Conservation (phyloP, 2,797 vertebrate species). For the Ctenopoma kingsleyae region DNA sequence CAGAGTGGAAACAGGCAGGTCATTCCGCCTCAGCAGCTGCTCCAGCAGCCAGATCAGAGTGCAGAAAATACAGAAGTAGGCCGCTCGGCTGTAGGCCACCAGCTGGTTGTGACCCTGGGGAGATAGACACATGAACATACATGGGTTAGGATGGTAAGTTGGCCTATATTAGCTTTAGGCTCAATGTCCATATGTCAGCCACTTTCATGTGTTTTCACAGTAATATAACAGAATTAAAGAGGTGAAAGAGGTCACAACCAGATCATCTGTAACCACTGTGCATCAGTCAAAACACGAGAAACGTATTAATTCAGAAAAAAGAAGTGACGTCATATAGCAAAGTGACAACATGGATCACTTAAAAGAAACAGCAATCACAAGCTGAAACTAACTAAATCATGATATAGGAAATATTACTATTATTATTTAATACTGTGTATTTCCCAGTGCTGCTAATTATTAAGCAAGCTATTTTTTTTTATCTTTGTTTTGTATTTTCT, state of each 20-base stretch:
- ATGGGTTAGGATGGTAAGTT: background rate
- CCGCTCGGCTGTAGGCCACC: slow-evolving; percentile 95
- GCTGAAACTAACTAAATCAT: background rate
- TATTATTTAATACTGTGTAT: background rate
- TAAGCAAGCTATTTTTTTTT: too few relatives aligned
- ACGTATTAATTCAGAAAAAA: slow-evolving; percentile 1
- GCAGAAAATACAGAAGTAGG: slow-evolving; percentile 97
- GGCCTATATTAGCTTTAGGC: background rate
- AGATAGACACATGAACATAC: slow-evolving; percentile 21
- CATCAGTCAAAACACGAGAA: slow-evolving; percentile 11
- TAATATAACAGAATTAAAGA: background rate
- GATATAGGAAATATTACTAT: too few relatives aligned
- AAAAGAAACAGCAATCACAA: slow-evolving; percentile 4
- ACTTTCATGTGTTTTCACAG: background rate
- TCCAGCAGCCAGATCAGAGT: slow-evolving; percentile 96
- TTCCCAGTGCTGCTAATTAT: background rate
- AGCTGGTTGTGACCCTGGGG: slow-evolving; percentile 96
- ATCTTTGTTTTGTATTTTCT: background rate
- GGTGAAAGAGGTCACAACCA: background rate
- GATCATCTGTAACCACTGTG: background rate
- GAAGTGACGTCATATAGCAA: background rate
- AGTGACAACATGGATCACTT: background rate
- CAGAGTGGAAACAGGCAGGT: slow-evolving; percentile 87
- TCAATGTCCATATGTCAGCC: background rate
- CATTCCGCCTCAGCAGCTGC: slow-evolving; percentile 87